phyloP scores from a whole-genome alignment of 2,113 vertebrate genomes.

The Syrrhaptes paradoxus region DNA sequence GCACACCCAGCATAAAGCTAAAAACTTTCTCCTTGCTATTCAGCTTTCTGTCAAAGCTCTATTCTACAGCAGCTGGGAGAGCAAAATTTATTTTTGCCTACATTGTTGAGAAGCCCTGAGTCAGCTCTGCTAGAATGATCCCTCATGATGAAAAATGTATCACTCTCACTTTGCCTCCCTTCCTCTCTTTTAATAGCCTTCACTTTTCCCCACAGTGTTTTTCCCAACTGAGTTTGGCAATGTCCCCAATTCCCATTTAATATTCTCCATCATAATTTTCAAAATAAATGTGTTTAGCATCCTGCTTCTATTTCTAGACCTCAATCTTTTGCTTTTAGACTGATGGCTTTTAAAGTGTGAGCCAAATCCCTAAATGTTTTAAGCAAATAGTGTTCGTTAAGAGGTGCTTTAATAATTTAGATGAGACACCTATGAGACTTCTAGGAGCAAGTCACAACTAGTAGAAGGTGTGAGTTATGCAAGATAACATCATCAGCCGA shows the following conservation, averaged over 20 bases:
- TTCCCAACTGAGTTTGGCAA: slow-evolving; percentile 27
- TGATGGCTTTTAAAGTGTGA: background rate
- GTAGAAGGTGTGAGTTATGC: background rate
- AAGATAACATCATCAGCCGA: background rate
- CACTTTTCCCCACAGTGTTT: background rate
- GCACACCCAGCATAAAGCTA: background rate
- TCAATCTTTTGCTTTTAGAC: background rate
- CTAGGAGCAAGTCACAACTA: background rate
- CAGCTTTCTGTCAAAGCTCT: background rate
- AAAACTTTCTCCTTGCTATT: background rate
- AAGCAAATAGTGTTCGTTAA: background rate
- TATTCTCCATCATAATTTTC: background rate
- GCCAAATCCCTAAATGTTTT: slow-evolving; percentile 11
- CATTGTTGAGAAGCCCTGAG: slow-evolving; percentile 24
- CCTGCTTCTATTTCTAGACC: background rate
- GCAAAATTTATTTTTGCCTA: slow-evolving; percentile 43
- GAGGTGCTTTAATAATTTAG: background rate
- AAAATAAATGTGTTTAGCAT: background rate
- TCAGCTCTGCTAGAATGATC: slow-evolving; percentile 45
- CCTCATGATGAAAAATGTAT: slow-evolving; percentile 45
- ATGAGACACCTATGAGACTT: background rate
- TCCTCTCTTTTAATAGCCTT: slow-evolving; percentile 1
- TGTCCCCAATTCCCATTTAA: background rate
- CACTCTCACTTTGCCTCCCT: background rate
- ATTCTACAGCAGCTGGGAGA: background rate